These are phyloP conservation scores for Syrphus vitripennis DNA, from an alignment of 2,888 invertebrate species.

Conservation along the genomic window DNA sequence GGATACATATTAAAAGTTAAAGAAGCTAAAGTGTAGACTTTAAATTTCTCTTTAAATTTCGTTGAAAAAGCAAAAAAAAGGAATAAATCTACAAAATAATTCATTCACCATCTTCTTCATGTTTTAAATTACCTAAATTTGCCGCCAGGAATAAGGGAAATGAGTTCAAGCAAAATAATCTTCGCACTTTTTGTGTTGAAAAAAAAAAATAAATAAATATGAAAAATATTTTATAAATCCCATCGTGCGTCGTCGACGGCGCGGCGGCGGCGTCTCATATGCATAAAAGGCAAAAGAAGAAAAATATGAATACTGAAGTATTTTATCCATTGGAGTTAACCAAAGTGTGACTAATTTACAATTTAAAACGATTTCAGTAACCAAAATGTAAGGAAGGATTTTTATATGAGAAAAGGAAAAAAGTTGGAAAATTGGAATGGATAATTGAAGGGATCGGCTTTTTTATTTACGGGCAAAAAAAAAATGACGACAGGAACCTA, in stretches of 20 bases:
- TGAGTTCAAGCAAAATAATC: conserved; percentile 12
- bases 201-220: too few species aligned
- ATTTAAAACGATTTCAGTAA: conserved; percentile 12
- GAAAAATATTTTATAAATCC: neutral
- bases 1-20: neutral
- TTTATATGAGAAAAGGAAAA: neutral
- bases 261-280: neutral
- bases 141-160: neutral
- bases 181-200: conserved; percentile 9
- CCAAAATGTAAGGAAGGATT: neutral
- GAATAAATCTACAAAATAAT: neutral
- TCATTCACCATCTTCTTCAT: neutral
- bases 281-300: neutral
- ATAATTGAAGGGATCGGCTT: neutral
- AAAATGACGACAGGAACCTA: neutral
- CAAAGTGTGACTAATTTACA: conserved; percentile 30
- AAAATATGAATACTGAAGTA: conserved; percentile 20
- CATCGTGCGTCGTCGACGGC: too few species aligned
- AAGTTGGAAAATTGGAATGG: neutral
- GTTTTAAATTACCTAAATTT: neutral
- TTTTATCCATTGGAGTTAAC: conserved; percentile 11
- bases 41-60: neutral
- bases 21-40: too few species aligned
- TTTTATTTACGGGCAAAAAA: neutral
- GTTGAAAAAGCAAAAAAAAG: neutral